Conservation (phyloP, 2,797 vertebrate species). For the Chromobotia macracanthus region DNA sequence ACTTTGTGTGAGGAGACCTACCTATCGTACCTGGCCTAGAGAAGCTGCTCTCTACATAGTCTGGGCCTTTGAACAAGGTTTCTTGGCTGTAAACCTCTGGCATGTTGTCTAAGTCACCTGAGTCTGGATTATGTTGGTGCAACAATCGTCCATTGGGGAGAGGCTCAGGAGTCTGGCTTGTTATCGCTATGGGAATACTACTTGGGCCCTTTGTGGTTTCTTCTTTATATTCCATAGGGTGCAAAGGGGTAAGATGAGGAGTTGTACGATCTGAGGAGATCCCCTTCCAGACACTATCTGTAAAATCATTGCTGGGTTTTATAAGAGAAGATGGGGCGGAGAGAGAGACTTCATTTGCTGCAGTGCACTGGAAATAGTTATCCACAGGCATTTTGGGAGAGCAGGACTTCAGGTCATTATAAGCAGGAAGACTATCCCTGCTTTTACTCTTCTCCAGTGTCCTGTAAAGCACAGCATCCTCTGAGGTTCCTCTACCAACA, state of each 20-base stretch:
- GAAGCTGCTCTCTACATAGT: slow-evolving; percentile 76
- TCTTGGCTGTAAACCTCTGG: slow-evolving; percentile 97
- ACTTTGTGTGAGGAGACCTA: slow-evolving; percentile 80
- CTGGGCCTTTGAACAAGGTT: slow-evolving; percentile 92
- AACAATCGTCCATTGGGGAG: slow-evolving; percentile 85
- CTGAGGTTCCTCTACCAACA: slow-evolving; percentile 74
- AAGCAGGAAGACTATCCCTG: slow-evolving; percentile 81
- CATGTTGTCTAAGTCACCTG: slow-evolving; percentile 88
- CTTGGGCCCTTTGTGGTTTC: slow-evolving; percentile 84
- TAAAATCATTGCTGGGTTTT: slow-evolving; percentile 85
- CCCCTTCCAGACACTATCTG: slow-evolving; percentile 80
- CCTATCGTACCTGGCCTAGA: slow-evolving; percentile 86
- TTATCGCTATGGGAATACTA: slow-evolving; percentile 74
- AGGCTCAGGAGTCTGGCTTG: slow-evolving; percentile 80
- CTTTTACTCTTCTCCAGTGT: slow-evolving; percentile 87
- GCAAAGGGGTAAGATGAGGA: slow-evolving; percentile 77
- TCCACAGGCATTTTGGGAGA: slow-evolving; percentile 84
- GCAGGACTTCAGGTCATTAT: slow-evolving; percentile 81
- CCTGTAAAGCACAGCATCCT: slow-evolving; percentile 77
- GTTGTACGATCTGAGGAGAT: slow-evolving; percentile 80
- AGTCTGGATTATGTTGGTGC: slow-evolving; percentile 83
- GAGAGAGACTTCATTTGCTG: slow-evolving; percentile 87
- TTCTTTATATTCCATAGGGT: slow-evolving; percentile 85
- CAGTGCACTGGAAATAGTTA: slow-evolving; percentile 93
- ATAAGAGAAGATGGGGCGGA: slow-evolving; percentile 85